Evolutionary conservation across 2,113 vertebrate species (phyloP).

Genomic region (Channa maculata): DNA sequence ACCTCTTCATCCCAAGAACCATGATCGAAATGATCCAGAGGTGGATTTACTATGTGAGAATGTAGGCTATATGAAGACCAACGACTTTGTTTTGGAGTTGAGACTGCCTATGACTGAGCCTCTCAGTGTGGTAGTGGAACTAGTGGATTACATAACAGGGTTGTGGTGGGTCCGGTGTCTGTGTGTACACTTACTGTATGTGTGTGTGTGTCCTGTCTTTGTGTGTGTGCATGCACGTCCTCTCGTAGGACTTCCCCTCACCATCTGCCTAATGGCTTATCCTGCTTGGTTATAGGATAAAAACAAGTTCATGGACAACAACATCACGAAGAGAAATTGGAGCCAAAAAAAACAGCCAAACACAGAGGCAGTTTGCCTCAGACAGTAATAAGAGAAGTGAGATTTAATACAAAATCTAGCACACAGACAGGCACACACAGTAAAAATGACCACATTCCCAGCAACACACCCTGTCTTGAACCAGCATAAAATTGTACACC

Average conservation of each 20-base stretch:
- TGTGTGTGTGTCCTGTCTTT: slow-evolving; percentile 58
- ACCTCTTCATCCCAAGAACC: neutral
- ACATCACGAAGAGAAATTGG: slow-evolving; percentile 29
- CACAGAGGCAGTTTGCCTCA: slow-evolving; percentile 9
- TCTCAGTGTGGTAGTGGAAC: slow-evolving; percentile 62
- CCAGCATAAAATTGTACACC: slow-evolving; percentile 37
- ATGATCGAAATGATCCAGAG: slow-evolving; percentile 28
- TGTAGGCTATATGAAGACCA: slow-evolving; percentile 58
- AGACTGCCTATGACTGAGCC: slow-evolving; percentile 62
- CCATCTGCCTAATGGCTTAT: slow-evolving; percentile 85
- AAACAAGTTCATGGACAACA: slow-evolving; percentile 79
- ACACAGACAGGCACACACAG: slow-evolving; percentile 4
- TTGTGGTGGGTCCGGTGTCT: slow-evolving; percentile 75
- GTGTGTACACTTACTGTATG: slow-evolving; percentile 63
- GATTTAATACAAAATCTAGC: slow-evolving; percentile 14
- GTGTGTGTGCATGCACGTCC: slow-evolving; percentile 49
- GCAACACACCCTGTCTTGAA: slow-evolving; percentile 31
- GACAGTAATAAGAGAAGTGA: slow-evolving; percentile 16
- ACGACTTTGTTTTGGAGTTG: slow-evolving; percentile 68
- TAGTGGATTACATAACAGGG: slow-evolving; percentile 83
- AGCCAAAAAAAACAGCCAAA: slow-evolving; percentile 26
- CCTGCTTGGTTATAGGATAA: slow-evolving; percentile 76
- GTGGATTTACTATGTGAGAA: slow-evolving; percentile 36
- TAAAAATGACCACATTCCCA: slow-evolving; percentile 27
- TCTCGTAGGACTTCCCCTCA: slow-evolving; percentile 74